Conservation (phyloP, 2,888 invertebrate species). For the Diploptera punctata region DNA sequence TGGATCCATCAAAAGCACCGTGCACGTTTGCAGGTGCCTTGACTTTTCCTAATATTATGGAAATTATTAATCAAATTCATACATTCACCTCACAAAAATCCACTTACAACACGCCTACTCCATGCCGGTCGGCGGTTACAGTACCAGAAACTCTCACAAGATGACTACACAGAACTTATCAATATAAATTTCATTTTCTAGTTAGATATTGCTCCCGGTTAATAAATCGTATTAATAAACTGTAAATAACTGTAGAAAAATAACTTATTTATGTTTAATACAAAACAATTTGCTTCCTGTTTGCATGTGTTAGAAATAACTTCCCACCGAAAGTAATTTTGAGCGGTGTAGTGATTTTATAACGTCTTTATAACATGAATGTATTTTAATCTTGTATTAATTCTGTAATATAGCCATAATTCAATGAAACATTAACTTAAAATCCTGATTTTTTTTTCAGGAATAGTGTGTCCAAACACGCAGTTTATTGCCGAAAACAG, state of each 20-base stretch:
- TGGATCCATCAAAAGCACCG: slow-evolving; percentile 87
- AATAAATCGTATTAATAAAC: too few relatives aligned
- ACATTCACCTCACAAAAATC: slow-evolving; percentile 28
- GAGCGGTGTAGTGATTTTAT: neutral
- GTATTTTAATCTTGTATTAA: too few relatives aligned
- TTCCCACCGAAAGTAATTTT: neutral
- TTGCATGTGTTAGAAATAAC: neutral
- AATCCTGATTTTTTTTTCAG: too few relatives aligned
- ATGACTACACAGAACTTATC: slow-evolving; percentile 15
- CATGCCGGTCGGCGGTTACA: slow-evolving; percentile 14
- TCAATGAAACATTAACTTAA: too few relatives aligned
- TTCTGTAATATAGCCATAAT: too few relatives aligned
- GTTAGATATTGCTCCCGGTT: neutral
- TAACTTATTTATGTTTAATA: neutral
- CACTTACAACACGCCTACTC: slow-evolving; percentile 12
- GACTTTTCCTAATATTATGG: slow-evolving; percentile 13
- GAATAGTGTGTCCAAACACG: too few relatives aligned
- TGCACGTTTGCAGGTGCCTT: slow-evolving; percentile 40
- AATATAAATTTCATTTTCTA: neutral
- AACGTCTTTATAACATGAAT: too few relatives aligned
- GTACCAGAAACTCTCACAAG: slow-evolving; percentile 12
- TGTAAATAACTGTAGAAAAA: too few relatives aligned
- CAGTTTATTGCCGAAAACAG: neutral
- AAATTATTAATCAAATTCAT: slow-evolving; percentile 28
- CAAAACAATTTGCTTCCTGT: neutral